These are phyloP conservation scores for Ploceus nigricollis DNA, from an alignment of 2,113 vertebrate genomes.

Conservation along the genomic window DNA sequence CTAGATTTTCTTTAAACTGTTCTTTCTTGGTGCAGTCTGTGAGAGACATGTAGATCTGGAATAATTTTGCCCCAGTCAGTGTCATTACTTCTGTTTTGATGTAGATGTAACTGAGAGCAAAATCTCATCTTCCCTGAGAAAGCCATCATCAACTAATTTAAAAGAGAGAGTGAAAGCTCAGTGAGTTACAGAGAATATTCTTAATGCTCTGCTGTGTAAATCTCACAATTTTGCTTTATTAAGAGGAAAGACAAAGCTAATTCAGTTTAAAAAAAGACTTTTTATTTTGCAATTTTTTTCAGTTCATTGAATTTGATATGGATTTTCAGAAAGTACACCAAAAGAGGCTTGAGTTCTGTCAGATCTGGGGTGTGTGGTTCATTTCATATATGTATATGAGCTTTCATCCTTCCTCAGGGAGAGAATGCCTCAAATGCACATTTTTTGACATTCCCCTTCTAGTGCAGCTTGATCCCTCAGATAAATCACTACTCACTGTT, in stretches of 20 bases:
- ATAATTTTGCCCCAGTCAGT: neutral
- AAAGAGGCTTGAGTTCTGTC: neutral
- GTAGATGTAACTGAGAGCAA: neutral
- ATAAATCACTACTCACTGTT: constrained; percentile 36
- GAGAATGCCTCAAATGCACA: neutral
- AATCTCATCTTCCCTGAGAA: neutral
- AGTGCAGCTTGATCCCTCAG: neutral
- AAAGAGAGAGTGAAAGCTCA: neutral
- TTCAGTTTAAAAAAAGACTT: neutral
- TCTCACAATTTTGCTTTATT: neutral
- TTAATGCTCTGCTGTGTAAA: neutral
- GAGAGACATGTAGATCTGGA: neutral
- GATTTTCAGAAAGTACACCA: neutral
- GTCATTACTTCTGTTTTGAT: neutral
- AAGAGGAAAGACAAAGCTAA: neutral
- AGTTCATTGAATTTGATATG: neutral
- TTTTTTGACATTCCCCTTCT: neutral
- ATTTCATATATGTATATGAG: neutral
- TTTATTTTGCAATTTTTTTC: neutral
- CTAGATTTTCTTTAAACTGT: neutral
- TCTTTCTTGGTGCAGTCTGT: neutral
- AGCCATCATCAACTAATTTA: neutral
- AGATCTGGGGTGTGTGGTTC: neutral
- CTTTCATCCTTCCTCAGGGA: neutral
- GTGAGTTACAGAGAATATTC: neutral